A percentile compares a stretch with the other conserved stretches of the same genome.
Conservation (phyloP, 2,888 invertebrate genomes). For the Hydriomena furcata region DNA sequence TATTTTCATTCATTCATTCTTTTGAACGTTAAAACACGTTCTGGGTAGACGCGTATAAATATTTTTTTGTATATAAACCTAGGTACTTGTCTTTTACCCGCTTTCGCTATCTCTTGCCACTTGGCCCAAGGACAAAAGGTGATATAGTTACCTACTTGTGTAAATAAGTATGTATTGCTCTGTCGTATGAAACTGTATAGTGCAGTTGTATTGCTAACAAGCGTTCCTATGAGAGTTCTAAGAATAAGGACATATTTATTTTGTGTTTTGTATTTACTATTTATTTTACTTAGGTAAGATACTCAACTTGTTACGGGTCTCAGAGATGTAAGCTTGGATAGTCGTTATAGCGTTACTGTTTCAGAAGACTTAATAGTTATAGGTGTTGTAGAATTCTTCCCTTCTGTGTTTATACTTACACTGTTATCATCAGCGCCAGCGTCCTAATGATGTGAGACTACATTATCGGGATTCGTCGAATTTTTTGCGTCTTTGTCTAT, state of each 20-base stretch:
- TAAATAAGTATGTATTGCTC: conserved; percentile 33
- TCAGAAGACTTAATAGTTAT: too few species aligned
- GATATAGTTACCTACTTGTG: neutral
- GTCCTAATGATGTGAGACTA: too few species aligned
- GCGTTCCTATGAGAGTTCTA: conserved; percentile 47
- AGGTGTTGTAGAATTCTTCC: too few species aligned
- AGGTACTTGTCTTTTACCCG: too few species aligned
- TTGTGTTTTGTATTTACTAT: conserved; percentile 20
- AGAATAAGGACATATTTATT: conserved; percentile 19
- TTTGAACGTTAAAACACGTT: too few species aligned
- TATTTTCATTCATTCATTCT: too few species aligned
- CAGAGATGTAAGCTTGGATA: neutral
- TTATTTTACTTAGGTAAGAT: conserved; percentile 25
- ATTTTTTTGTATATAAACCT: too few species aligned
- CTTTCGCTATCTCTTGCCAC: neutral
- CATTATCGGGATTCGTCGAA: too few species aligned
- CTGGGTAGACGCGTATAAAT: neutral
- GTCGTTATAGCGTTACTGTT: too few species aligned
- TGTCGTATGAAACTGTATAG: conserved; percentile 35
- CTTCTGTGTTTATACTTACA: too few species aligned
- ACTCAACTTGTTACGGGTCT: conserved; percentile 1
- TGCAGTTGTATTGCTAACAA: conserved; percentile 57
- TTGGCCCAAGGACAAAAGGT: neutral
- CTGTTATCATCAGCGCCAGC: too few species aligned
- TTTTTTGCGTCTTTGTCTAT: too few species aligned